Percentiles rank a stretch among this genome's conserved stretches.
These are phyloP conservation scores for Poecile montanus DNA, from an alignment of 2,797 vertebrate species.

Conservation along the genomic window DNA sequence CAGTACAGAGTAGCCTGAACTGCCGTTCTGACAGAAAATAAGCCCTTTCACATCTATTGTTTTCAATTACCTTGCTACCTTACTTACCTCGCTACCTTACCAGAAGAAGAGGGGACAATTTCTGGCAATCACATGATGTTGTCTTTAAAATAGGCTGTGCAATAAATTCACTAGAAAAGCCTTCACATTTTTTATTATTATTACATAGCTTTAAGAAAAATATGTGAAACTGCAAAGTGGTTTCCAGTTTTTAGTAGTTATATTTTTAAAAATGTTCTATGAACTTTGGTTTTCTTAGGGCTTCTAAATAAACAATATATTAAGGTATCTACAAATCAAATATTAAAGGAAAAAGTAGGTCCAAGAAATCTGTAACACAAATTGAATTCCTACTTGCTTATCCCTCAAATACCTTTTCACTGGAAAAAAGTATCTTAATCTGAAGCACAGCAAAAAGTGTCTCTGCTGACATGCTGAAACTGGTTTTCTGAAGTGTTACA, in stretches of 20 bases:
- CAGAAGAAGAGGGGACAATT: conserved; percentile 19
- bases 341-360: conserved; percentile 52
- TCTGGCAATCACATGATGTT: conserved; percentile 44
- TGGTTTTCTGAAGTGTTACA: conserved; percentile 73
- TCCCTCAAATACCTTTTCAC: conserved; percentile 64
- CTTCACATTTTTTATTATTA: conserved; percentile 51
- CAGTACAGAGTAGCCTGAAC: conserved; percentile 35
- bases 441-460: conserved; percentile 49
- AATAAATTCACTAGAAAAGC: conserved; percentile 60
- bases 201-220: conserved; percentile 49
- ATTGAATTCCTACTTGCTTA: conserved; percentile 66
- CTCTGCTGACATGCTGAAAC: conserved; percentile 61
- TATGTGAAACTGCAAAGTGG: conserved; percentile 45
- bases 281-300: conserved; percentile 68
- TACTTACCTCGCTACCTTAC: neutral
- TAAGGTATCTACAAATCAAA: conserved; percentile 70
- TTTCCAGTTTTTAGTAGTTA: conserved; percentile 63
- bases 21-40: neutral
- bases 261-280: conserved; percentile 34
- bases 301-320: conserved; percentile 69
- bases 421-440: conserved; percentile 44
- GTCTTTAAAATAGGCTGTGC: conserved; percentile 51
- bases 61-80: conserved; percentile 2
- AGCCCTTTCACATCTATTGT: neutral
- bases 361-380: conserved; percentile 71